Base-by-base conservation (phyloP, 2,888 invertebrate species). In the Nemotelus pantherinus region DNA sequence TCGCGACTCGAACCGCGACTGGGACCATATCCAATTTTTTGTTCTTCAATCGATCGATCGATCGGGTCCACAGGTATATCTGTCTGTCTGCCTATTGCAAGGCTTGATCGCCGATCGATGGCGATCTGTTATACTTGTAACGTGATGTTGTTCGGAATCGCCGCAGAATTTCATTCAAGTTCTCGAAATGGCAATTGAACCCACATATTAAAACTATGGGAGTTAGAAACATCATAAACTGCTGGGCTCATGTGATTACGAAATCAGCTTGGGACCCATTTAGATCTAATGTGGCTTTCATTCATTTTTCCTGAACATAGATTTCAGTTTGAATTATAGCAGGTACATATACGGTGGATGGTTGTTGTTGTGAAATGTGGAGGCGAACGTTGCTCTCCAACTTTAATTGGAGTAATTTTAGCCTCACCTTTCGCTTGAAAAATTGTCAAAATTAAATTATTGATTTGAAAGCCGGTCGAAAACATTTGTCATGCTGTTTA, bases 221-320 rank as follows among this genome's bases (percentile, higher is more conserved):
- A 70, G 70, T 55, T 55, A 39, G 70, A 70, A 25, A 70, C 70
- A 70, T 70, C 55, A 41, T 6, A 48, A 41, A 74, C 50, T 63
- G 74, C 74, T 74, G 74, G 48, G 74, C 74, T 60, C 74, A 74
- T 60, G 74, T 74, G 74, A 74, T 74, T 74, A 63, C 50, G 10
- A 41, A 60, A 63, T 41, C 74, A 74, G 74, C 74, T 74, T 74
- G 74, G 60, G 74, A 74, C 63, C 74, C 74, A 74, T 50, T 74
- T 60, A 60, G 43, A 60, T 74, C 74, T 39, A 74, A 60, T 74
- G 60, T 63, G 44, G 43, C 47, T 70, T 55, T 47, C 50, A 55
- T 47, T 50, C 50, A 70, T 53, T 70, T 39, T 55, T 2, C n/a
- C 10, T 10, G 65, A 41, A 45, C 65, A 47, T 5, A 65, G 10